A percentile compares a stretch with the other conserved stretches of the same genome.
These are phyloP conservation scores for Palythoa caribaeorum DNA, from an alignment of 92 coral and sea anemone genomes.

Conservation along the genomic window DNA sequence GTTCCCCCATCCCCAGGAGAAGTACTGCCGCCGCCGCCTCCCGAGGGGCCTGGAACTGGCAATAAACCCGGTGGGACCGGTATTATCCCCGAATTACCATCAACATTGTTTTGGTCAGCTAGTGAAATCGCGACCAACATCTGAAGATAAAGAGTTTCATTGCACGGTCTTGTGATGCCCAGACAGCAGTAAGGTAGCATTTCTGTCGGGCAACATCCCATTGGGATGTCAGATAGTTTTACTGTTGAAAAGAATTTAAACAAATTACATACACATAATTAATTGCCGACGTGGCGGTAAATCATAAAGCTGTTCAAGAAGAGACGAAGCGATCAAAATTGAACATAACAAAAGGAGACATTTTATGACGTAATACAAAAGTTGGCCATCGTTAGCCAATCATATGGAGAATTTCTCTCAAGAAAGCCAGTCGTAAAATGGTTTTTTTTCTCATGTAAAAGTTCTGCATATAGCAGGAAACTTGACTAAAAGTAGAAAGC, in stretches of 20 bases:
- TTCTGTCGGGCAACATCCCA: conserved; percentile 50
- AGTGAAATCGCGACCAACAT: not conserved
- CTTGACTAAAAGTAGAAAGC: too few species aligned
- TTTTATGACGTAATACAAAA: too few species aligned
- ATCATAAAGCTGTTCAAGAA: too few species aligned
- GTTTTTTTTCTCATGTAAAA: too few species aligned
- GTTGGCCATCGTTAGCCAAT: too few species aligned
- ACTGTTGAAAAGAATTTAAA: not conserved
- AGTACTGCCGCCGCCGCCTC: not conserved
- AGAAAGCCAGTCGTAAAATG: too few species aligned
- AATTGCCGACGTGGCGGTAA: too few species aligned
- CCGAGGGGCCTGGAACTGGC: not conserved
- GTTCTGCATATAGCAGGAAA: too few species aligned
- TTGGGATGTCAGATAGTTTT: conserved; percentile 16
- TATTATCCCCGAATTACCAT: not conserved
- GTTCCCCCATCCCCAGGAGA: not conserved
- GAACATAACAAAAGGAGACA: too few species aligned
- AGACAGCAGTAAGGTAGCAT: conserved; percentile 36
- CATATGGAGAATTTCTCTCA: too few species aligned
- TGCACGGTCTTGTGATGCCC: conserved; percentile 46
- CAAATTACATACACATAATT: too few species aligned
- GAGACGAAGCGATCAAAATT: too few species aligned
- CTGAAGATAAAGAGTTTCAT: conserved; percentile 39
- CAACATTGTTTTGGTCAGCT: not conserved
- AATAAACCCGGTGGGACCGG: conserved; percentile 6